These are phyloP conservation scores for Drosophila trichaetosa DNA, from an alignment of 2,888 invertebrate species.

Conservation along the genomic window DNA sequence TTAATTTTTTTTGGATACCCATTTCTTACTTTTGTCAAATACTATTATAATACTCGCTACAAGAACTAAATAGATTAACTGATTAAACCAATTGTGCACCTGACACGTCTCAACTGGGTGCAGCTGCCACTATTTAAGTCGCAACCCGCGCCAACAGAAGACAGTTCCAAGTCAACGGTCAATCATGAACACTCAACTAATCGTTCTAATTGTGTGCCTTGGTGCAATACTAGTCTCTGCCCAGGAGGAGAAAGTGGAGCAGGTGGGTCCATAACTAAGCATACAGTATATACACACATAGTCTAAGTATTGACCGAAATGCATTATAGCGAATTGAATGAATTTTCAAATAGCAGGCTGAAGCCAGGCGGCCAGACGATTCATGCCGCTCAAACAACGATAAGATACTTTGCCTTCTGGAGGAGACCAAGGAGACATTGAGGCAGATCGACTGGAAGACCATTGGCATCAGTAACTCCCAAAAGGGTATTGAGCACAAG, in stretches of 20 bases:
- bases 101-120: slow-evolving; percentile 26
- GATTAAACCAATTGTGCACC: slow-evolving; percentile 27
- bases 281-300: not conserved
- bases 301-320: not conserved
- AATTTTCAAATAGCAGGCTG: not conserved
- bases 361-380: not conserved
- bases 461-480: slow-evolving; percentile 24
- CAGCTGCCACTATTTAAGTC: slow-evolving; percentile 50
- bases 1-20: not conserved
- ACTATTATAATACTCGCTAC: not conserved
- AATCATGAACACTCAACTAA: slow-evolving; percentile 45
- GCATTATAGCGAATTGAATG: not conserved
- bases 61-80: not conserved
- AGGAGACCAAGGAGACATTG: slow-evolving; percentile 31
- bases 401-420: slow-evolving; percentile 19
- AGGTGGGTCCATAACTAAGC: not conserved
- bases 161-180: slow-evolving; percentile 35
- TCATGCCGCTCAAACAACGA: not conserved
- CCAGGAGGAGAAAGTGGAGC: not conserved
- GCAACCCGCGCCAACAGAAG: not conserved
- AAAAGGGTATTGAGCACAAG: slow-evolving; percentile 62
- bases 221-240: slow-evolving; percentile 1
- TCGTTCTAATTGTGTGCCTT: slow-evolving; percentile 36
- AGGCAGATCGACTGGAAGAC: slow-evolving; percentile 24
- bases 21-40: slow-evolving; percentile 24